These are phyloP conservation scores for Craterocephalus amniculus DNA, from an alignment of 2,797 vertebrate species.

Conservation along the genomic window DNA sequence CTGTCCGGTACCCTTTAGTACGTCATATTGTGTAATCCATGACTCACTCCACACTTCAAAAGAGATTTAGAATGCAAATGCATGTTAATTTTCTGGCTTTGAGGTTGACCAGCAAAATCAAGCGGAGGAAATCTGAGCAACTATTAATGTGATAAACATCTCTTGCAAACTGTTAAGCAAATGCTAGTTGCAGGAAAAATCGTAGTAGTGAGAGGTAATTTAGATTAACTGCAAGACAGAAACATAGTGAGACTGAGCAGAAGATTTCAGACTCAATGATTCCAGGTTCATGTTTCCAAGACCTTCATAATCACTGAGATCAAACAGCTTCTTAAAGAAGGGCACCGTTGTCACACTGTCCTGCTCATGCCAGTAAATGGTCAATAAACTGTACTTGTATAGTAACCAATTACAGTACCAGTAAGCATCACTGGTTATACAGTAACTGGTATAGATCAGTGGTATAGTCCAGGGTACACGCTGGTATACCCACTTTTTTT, in stretches of 20 bases:
- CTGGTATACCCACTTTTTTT: too few relatives aligned
- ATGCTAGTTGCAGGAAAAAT: too few relatives aligned
- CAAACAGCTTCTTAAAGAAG: not conserved
- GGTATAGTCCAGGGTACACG: too few relatives aligned
- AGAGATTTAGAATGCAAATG: constrained; percentile 1
- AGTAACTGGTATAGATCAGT: too few relatives aligned
- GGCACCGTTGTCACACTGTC: not conserved
- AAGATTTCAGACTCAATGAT: not conserved
- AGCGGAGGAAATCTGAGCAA: not conserved
- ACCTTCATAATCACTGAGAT: not conserved
- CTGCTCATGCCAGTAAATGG: too few relatives aligned
- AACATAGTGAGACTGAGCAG: too few relatives aligned
- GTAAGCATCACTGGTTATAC: too few relatives aligned
- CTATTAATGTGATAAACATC: not conserved
- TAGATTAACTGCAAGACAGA: not conserved
- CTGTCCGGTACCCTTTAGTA: not conserved
- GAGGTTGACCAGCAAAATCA: not conserved
- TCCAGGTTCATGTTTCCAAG: not conserved
- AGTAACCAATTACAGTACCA: too few relatives aligned
- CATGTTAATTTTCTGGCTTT: not conserved
- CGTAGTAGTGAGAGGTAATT: too few relatives aligned
- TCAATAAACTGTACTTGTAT: too few relatives aligned
- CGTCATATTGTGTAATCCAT: not conserved
- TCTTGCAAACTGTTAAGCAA: too few relatives aligned
- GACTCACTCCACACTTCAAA: constrained; percentile 5